Evolutionary conservation across 2,113 vertebrate species (phyloP), one percentile per base, ranked within the genome.

Genomic region (Salvelinus namaycush): DNA sequence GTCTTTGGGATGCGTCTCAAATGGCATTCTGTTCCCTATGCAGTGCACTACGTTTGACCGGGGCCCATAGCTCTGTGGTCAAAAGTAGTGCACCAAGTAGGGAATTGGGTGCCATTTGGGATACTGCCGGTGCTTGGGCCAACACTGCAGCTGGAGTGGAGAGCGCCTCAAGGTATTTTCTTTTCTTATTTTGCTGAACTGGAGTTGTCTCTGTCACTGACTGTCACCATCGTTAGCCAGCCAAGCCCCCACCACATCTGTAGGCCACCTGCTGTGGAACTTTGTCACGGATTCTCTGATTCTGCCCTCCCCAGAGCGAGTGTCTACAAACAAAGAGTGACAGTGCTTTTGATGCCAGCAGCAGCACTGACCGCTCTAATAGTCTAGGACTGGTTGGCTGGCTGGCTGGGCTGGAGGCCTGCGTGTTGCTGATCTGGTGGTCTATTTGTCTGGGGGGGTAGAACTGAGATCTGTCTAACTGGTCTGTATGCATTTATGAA

Each of bases 391-490:
- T 67, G 65, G n/a, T 26, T 29, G 64, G 6, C 22, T 66, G 64
- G n/a, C 13, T 18, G 29, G 12, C 14, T 68, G 26, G 12, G 66
- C 14, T 22, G 18, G 14, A 24, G 5, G 64, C 64, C 64, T 66
- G 64, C 16, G 26, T 31, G 26, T 67, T 67, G 26, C 26, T 29
- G 22, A 22, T 68, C 8, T 29, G 2, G 65, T 31, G 68, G n/a
- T 34, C 20, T 22, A 34, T 68, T 24, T 54, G 9, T 54, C 16
- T 31, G 3, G 44, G 3, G 16, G 48, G 48, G 26, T 24, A 48
- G 65, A 62, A 62, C 64, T 54, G 20, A 72, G 3, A 73, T 26
- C 65, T 57, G 73, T 67, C n/a, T 75, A n/a, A 68, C 74, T 54
- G 74, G 16, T 51, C 20, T 22, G 65, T 31, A 11, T 48, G 6